These are phyloP conservation scores for Euzophera pinguis DNA, from an alignment of 2,888 invertebrate species.

Conservation along the genomic window DNA sequence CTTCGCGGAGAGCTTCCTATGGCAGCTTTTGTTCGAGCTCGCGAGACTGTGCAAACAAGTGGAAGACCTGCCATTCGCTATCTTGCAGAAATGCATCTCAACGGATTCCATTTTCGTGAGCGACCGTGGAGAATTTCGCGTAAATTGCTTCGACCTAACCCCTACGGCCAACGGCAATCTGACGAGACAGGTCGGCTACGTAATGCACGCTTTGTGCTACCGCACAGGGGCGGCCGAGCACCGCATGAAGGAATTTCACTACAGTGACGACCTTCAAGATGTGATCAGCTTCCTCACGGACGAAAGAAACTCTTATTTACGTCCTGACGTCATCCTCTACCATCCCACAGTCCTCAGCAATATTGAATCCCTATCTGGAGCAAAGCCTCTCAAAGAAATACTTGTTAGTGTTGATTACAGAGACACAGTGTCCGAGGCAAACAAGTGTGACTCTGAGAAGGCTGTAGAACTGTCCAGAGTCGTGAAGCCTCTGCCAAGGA, in stretches of 20 bases:
- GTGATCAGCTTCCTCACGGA: constrained; percentile 58
- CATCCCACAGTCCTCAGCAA: constrained; percentile 72
- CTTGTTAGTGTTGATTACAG: constrained; percentile 39
- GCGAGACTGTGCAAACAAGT: constrained; percentile 52
- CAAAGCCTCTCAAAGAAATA: constrained; percentile 45
- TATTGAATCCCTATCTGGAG: constrained; percentile 42
- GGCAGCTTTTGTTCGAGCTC: constrained; percentile 62
- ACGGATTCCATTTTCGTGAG: constrained; percentile 54
- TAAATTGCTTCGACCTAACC: constrained; percentile 61
- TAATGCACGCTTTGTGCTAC: constrained; percentile 47
- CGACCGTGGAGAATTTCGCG: constrained; percentile 52
- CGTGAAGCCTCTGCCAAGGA: constrained; percentile 55
- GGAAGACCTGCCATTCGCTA: constrained; percentile 43
- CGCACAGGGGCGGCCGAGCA: constrained; percentile 28
- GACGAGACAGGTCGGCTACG: constrained; percentile 54
- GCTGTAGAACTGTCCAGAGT: constrained; percentile 51
- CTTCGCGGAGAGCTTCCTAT: constrained; percentile 62
- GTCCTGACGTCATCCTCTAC: constrained; percentile 63
- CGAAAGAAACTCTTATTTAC: constrained; percentile 45
- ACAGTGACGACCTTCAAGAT: constrained; percentile 62
- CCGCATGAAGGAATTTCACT: constrained; percentile 43
- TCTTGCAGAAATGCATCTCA: constrained; percentile 52
- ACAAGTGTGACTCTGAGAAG: constrained; percentile 71
- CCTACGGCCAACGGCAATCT: constrained; percentile 27
- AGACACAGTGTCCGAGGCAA: constrained; percentile 39